Evolutionary conservation across 2,888 invertebrate genomes (phyloP).

Genomic region (Drosophila hawaiiensis): DNA sequence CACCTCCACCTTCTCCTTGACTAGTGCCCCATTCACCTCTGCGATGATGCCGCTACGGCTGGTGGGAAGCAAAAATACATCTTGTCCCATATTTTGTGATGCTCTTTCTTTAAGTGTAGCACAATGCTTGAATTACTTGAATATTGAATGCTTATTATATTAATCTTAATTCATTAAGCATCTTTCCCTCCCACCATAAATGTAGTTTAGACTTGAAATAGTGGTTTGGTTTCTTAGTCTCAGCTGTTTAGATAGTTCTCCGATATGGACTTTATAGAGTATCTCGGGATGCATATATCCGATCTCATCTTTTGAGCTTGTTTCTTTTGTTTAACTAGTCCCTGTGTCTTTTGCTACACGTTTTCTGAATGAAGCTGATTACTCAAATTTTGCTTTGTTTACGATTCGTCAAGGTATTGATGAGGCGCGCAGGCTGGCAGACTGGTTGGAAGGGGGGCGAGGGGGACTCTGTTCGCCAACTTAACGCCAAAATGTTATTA

Average conservation of each 20-base stretch:
- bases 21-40: constrained; percentile 45
- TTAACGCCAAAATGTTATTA: constrained; percentile 75
- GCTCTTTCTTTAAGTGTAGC: constrained; percentile 23
- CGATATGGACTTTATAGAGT: constrained; percentile 12
- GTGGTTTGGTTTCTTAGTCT: no score
- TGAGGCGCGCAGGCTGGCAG: constrained; percentile 35
- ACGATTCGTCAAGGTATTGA: constrained; percentile 73
- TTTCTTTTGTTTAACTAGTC: constrained; percentile 53
- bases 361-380: constrained; percentile 76
- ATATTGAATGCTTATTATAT: not conserved
- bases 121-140: not conserved
- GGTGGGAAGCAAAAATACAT: constrained; percentile 41
- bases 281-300: constrained; percentile 11
- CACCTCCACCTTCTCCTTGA: not conserved
- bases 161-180: no score
- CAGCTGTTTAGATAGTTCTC: not conserved
- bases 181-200: not conserved
- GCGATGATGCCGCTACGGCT: constrained; percentile 2
- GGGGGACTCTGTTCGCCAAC: constrained; percentile 48
- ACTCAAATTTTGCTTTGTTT: constrained; percentile 77
- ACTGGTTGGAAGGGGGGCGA: not conserved
- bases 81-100: constrained; percentile 7
- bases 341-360: constrained; percentile 62
- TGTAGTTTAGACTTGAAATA: not conserved
- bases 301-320: constrained; percentile 31